Conservation (phyloP, 1,140 invertebrate species). For the Zaprionus africanus region DNA sequence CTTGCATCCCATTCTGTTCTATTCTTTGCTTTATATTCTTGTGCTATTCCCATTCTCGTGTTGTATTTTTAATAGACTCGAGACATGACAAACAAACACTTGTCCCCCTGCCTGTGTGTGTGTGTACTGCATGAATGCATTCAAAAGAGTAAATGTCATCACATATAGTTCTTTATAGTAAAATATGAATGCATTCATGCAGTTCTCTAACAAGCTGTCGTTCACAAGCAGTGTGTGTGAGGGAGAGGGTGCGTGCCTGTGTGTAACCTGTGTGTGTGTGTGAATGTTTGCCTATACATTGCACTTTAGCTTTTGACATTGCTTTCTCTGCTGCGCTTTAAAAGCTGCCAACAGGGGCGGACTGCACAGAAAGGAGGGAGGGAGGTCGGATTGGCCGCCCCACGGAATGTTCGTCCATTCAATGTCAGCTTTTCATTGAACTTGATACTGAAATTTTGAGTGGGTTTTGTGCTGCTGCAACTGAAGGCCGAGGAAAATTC, state of each 20-base stretch:
- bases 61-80: constrained; percentile 41
- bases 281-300: constrained; percentile 35
- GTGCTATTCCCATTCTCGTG: constrained; percentile 14
- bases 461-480: constrained; percentile 25
- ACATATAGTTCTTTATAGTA: no score
- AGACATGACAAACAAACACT: constrained; percentile 17
- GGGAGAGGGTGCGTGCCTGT: neutral
- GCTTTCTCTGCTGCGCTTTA: constrained; percentile 39
- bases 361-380: neutral
- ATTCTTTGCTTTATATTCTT: constrained; percentile 17
- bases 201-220: constrained; percentile 14
- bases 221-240: neutral
- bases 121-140: constrained; percentile 2
- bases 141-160: no score
- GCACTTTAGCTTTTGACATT: constrained; percentile 57
- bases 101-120: neutral
- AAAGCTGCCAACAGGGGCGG: constrained; percentile 22
- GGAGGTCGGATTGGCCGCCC: neutral
- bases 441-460: constrained; percentile 73
- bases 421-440: constrained; percentile 79
- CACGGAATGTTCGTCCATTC: constrained; percentile 27
- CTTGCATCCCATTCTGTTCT: constrained; percentile 15
- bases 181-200: no score
- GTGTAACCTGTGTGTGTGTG: neutral
- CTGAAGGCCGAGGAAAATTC: constrained; percentile 21